Base-by-base conservation (phyloP, 2,888 invertebrate genomes). In the Siphlonurus alternatus region DNA sequence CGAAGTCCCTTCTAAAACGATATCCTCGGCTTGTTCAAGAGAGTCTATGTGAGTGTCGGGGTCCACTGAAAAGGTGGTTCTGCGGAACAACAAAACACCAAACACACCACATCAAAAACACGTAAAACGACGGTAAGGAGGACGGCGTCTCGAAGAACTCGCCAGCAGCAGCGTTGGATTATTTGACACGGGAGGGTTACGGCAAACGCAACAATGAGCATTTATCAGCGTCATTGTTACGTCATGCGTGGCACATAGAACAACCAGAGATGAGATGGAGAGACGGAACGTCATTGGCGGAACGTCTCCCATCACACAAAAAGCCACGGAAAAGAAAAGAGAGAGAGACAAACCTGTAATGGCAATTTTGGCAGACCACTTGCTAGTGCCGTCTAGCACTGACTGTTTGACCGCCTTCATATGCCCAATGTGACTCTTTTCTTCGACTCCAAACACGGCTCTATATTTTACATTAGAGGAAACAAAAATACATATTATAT, bases 291-390 rank as follows among this genome's bases (percentile, higher is more conserved):
- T 60, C 23, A 20, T n/a, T n/a, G n/a, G n/a, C n/a, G n/a, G n/a
- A n/a, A n/a, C n/a, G n/a, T n/a, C n/a, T n/a, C n/a, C n/a, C n/a
- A n/a, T n/a, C n/a, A n/a, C n/a, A n/a, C n/a, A n/a, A n/a, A n/a
- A 64, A 23, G 60, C 60, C 60, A 53, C 59, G 24, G 56, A 51
- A 61, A 61, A 51, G 64, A 53, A 56, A 24, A 61, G 64, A 19
- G 25, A 51, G 54, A 54, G 54, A 54, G 78, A 83, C 93, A 87
- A 89, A 97, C 97, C 96, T 90, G 97, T 98, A 80, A 98, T 96
- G 77, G 95, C 96, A 80, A 98, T 97, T 86, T 98, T 98, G 75
- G 97, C 97, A 75, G 97, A 97, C 98, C 98, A 98, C 83, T 98
- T 98, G 77, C 96, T 96, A 71, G 97, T 98, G 75, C 98, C 98